Evolutionary conservation across 2,888 invertebrate genomes (phyloP).

Genomic region (Ferrisia virgata): DNA sequence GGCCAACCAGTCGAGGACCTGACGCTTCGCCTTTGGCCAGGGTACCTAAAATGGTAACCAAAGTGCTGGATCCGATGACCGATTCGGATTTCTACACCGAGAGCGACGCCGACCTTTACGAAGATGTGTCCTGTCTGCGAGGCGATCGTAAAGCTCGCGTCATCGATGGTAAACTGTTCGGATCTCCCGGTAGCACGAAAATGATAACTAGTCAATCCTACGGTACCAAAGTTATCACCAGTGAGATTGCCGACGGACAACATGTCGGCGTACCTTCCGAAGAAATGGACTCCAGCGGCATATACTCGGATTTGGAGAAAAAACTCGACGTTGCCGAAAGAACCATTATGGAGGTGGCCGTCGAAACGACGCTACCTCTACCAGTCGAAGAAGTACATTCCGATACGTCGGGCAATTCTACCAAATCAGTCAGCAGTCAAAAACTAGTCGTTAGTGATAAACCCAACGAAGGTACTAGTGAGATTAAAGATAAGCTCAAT

Average conservation of each 20-base stretch:
- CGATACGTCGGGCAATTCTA: slow-evolving; percentile 38
- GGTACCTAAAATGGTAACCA: slow-evolving; percentile 45
- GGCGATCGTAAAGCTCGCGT: slow-evolving; percentile 76
- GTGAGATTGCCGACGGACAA: slow-evolving; percentile 43
- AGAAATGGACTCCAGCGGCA: slow-evolving; percentile 88
- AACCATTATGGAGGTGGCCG: slow-evolving; percentile 47
- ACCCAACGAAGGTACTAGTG: slow-evolving; percentile 50
- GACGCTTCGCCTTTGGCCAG: slow-evolving; percentile 54
- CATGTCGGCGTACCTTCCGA: slow-evolving; percentile 56
- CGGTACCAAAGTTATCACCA: slow-evolving; percentile 46
- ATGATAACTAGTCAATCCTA: slow-evolving; percentile 47
- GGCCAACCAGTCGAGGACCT: slow-evolving; percentile 77
- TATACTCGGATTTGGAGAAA: slow-evolving; percentile 82
- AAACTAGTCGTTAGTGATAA: slow-evolving; percentile 31
- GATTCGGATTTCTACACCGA: slow-evolving; percentile 89
- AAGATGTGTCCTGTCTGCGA: slow-evolving; percentile 61
- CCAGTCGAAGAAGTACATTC: slow-evolving; percentile 13
- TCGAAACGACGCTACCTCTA: neutral
- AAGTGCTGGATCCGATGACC: slow-evolving; percentile 70
- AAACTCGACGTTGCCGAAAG: slow-evolving; percentile 52
- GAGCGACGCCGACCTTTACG: slow-evolving; percentile 83
- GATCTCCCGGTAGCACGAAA: slow-evolving; percentile 51
- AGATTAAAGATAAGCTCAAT: slow-evolving; percentile 52
- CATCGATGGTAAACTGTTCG: slow-evolving; percentile 86
- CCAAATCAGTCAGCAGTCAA: slow-evolving; percentile 41